Evolutionary conservation across 2,113 vertebrate genomes (phyloP).

Genomic region (Cervus canadensis): DNA sequence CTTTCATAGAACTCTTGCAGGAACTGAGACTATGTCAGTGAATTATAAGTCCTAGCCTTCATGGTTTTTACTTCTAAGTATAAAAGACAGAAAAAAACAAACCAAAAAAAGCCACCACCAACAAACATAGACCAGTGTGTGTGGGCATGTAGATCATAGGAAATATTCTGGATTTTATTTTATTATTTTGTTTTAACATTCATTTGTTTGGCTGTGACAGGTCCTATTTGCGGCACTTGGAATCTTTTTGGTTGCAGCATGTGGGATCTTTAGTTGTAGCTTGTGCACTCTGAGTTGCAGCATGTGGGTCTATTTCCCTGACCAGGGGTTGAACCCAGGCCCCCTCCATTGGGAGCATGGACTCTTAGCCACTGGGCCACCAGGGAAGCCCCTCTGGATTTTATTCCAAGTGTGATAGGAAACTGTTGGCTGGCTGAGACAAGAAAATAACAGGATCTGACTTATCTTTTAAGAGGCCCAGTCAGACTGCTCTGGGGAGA

Average conservation of each 20-base stretch:
- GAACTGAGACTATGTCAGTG: background rate
- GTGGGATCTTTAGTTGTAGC: background rate
- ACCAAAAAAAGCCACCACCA: background rate
- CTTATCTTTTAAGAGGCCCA: background rate
- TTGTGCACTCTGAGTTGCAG: background rate
- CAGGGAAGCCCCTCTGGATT: background rate
- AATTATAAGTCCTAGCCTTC: background rate
- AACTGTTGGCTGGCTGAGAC: background rate
- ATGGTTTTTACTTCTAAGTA: background rate
- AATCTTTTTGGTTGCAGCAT: background rate
- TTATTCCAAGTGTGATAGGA: background rate
- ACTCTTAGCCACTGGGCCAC: background rate
- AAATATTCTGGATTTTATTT: constrained; percentile 11
- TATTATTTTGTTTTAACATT: background rate
- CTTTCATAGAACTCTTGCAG: background rate
- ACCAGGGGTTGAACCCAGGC: background rate
- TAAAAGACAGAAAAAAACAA: background rate
- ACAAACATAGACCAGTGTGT: background rate
- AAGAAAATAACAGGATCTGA: background rate
- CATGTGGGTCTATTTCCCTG: background rate
- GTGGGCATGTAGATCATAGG: background rate
- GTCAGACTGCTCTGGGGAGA: background rate
- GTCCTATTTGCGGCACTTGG: background rate
- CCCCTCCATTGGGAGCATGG: background rate
- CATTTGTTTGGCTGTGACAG: background rate